These are phyloP conservation scores for Silurus glanis DNA, from an alignment of 2,113 vertebrate species.

Conservation along the genomic window DNA sequence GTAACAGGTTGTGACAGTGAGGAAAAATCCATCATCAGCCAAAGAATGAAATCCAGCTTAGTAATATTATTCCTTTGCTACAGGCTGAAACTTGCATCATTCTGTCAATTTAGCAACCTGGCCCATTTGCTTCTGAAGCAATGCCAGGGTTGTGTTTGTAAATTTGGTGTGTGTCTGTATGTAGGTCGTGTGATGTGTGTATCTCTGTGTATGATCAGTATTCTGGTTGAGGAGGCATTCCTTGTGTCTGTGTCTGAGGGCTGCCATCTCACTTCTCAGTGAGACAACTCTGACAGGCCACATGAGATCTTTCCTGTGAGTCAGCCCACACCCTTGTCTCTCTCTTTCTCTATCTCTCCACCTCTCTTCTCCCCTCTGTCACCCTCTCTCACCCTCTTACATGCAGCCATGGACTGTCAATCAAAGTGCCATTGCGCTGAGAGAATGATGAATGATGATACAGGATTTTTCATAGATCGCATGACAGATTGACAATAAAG, in stretches of 20 bases:
- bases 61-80: not conserved
- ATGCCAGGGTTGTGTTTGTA: not conserved
- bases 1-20: not conserved
- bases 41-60: not conserved
- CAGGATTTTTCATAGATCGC: conserved; percentile 33
- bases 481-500: conserved; percentile 15
- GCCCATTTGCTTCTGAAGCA: not conserved
- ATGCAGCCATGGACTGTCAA: conserved; percentile 36
- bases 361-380: not conserved
- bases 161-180: conserved; percentile 1
- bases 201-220: conserved; percentile 37
- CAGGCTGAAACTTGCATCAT: conserved; percentile 1
- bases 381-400: conserved; percentile 21
- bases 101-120: conserved; percentile 12
- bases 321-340: conserved; percentile 22
- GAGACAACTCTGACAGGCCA: conserved; percentile 42
- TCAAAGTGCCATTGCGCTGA: conserved; percentile 27
- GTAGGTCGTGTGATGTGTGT: conserved; percentile 21
- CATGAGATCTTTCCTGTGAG: conserved; percentile 31
- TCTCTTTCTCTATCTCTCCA: not conserved
- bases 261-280: conserved; percentile 27
- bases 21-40: not conserved
- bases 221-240: conserved; percentile 24
- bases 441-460: conserved; percentile 17
- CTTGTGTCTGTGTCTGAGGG: conserved; percentile 16